Base-by-base conservation (phyloP, 2,888 invertebrate genomes). In the Ophion ventricosus region DNA sequence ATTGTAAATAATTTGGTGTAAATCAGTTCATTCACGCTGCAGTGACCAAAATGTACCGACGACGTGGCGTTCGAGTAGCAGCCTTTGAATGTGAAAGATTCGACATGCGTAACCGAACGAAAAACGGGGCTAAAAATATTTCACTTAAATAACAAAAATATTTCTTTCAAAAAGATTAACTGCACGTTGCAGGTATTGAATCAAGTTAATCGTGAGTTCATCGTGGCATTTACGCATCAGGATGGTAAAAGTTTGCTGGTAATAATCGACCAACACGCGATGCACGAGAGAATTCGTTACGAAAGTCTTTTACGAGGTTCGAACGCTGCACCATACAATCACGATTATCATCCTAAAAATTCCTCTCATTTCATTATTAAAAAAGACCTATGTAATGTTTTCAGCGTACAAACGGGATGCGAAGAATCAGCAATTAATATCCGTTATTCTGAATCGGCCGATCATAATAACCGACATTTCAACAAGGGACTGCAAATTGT, bases 261-360 rank as follows among this genome's bases (percentile, higher is more conserved):
- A 49, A 89, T 97, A 49, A 96, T 98, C 92, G 98, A 98, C 93
- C 98, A 98, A 93, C 98, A 98, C 94, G 98, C 98, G 61, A 96
- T 97, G 40, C 96, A 98, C 92, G 98, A 98, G 94, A 94, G 98
- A 91, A 95, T 98, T 84, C 94, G 96, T 84, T 94, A 98, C 66
- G 98, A 98, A 93, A 93, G 94, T 80, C 94, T 97, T 82, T 67
- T 86, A 4, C 57, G 57, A 79, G 87, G 87, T 87, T 26, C 2
- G 3, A 75, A 26, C 14, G 35, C 56, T 17, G 4, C 8, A 35
- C 5, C 1, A 0, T 59, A 17, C 2, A 29, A 25, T 2, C 20
- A 59, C 7, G 25, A 25, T 79, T 14, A 23, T 54, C 25, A 14
- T 59, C 20, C 54, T 1, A 7, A 5, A 35, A 35, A 35, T 86